Evolutionary conservation across 2,113 vertebrate species (phyloP), one percentile per base, ranked within the genome.

Genomic region (Dipodomys merriami): DNA sequence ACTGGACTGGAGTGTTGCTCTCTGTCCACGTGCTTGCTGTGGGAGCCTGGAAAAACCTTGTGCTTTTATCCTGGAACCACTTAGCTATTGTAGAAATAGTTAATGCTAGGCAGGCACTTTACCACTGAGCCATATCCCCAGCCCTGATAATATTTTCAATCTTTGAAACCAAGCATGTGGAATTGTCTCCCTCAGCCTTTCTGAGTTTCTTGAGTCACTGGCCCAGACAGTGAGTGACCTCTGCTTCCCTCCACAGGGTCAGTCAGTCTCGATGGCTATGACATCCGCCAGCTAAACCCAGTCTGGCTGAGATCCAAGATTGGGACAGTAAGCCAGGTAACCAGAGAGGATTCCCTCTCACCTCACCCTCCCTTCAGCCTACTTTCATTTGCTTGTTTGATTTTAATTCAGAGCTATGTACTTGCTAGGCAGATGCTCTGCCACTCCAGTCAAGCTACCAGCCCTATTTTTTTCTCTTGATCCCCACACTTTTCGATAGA

Each of bases 271-370:
- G 99, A 99, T 94, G 99, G 98, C 64, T 96, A 97, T 83, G 98
- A 99, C 90, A 98, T 99, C 89, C 98, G 98, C 85, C 98, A 98
- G 79, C 96, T 99, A 57, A 99, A 99, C 97, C 99, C 99, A 12
- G 97, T 97, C 91, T 99, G 99, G 99, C 98, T 99, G 94, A 98
- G 99, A 91, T 98, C 97, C 95, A 98, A 98, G 96, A 99, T 99
- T 88, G 99, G 99, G 95, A 99, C 99, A 44, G 99, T 99, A 93
- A 99, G 98, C 97, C 99, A 99, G 99, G 99, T 99, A 98, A 97
- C 95, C 81, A 87, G 35, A n/a, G 16, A 5, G 16, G 57, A 2
- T 1, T 79, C 33, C 2, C 0, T 67, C 93, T 35, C 53, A 15
- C 20, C 64, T 78, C 0, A 5, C 4, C 62, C 39, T 78, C 44